Evolutionary conservation across 2,888 invertebrate genomes (phyloP).

Genomic region (Geophilus truncorum): DNA sequence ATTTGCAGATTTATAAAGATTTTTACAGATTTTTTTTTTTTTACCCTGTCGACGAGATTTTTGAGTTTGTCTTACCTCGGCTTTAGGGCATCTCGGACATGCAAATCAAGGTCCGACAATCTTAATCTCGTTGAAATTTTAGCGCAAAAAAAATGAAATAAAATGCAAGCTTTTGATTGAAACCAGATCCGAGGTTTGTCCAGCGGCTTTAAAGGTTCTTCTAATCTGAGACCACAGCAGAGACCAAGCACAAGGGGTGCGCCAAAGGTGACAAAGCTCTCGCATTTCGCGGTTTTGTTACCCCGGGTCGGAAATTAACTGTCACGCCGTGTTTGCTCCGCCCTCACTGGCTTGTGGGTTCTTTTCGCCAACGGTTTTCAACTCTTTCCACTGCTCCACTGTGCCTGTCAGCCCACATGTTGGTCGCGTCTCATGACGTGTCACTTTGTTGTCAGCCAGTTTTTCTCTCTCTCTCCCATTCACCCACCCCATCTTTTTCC

Average conservation of each 20-base stretch:
- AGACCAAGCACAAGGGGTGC: background rate
- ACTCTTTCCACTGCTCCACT: background rate
- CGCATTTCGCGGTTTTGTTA: conserved; percentile 1
- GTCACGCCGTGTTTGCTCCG: background rate
- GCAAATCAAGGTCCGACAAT: no score
- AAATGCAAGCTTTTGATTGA: no score
- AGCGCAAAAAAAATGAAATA: no score
- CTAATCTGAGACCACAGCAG: background rate
- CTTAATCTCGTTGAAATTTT: no score
- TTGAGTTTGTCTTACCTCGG: no score
- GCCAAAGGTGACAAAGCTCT: background rate
- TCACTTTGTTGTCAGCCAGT: no score
- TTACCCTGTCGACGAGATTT: no score
- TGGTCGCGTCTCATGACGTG: background rate
- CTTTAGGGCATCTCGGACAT: no score
- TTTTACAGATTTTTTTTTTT: no score
- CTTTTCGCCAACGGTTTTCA: background rate
- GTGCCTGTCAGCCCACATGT: background rate
- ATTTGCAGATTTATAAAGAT: no score
- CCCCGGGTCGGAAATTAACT: conserved; percentile 11
- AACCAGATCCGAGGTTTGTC: background rate
- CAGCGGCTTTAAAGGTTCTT: background rate
- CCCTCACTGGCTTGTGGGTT: background rate
- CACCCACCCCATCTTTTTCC: no score
- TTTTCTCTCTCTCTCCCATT: no score